These are phyloP conservation scores for Sinohyriopsis cumingii DNA, from an alignment of 2,888 invertebrate species.

Conservation along the genomic window DNA sequence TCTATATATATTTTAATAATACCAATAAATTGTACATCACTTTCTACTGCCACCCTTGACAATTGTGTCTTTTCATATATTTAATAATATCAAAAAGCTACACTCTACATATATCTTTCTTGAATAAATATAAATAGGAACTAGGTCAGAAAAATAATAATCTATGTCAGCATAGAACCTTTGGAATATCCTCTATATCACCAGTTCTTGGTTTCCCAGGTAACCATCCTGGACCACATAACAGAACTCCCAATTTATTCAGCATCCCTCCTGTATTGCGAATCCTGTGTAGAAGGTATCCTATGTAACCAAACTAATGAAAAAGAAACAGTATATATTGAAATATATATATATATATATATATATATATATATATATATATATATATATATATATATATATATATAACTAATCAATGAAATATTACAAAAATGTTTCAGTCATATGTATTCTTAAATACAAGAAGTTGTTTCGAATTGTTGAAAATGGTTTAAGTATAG, in stretches of 20 bases:
- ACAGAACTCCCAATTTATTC: conserved; percentile 81
- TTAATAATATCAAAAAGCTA: background rate
- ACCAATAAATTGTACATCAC: too few species aligned
- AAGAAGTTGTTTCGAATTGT: too few species aligned
- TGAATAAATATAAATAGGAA: background rate
- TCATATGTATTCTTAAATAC: too few species aligned
- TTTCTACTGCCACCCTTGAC: too few species aligned
- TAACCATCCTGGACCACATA: conserved; percentile 92
- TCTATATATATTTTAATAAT: too few species aligned
- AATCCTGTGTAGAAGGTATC: conserved; percentile 80
- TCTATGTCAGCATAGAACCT: conserved; percentile 74
- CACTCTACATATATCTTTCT: background rate
- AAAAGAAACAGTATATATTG: background rate
- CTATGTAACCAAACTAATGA: conserved; percentile 82
- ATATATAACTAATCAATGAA: background rate
- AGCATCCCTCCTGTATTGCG: conserved; percentile 76
- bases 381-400: too few species aligned
- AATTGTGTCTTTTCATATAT: too few species aligned
- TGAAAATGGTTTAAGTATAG: too few species aligned
- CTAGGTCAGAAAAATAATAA: too few species aligned
- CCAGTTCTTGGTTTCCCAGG: conserved; percentile 85
- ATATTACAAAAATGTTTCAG: too few species aligned
- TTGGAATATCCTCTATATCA: conserved; percentile 82
- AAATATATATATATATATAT: too few species aligned
- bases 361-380: too few species aligned